A percentile compares a stretch with the other conserved stretches of the same genome.
These are phyloP conservation scores for Macaria liturata DNA, from an alignment of 2,888 invertebrate genomes.

Conservation along the genomic window DNA sequence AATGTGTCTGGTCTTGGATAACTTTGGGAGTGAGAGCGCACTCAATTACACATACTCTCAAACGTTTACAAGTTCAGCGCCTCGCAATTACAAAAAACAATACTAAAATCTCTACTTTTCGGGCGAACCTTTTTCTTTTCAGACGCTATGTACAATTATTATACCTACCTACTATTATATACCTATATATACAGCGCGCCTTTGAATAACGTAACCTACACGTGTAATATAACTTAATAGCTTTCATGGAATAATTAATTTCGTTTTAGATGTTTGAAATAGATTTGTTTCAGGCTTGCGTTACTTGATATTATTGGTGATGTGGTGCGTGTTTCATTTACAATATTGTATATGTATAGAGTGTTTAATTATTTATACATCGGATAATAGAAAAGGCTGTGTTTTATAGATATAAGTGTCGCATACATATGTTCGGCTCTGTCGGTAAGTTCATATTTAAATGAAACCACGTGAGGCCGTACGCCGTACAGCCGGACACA, in stretches of 20 bases:
- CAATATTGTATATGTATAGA: neutral
- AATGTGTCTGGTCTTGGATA: conserved; percentile 25
- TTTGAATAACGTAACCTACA: conserved; percentile 23
- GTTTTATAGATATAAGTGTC: neutral
- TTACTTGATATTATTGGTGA: conserved; percentile 2
- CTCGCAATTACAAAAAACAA: conserved; percentile 16
- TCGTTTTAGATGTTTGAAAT: conserved; percentile 14
- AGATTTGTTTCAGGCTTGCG: conserved; percentile 9
- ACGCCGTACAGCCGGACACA: no score
- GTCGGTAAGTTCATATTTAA: conserved; percentile 35
- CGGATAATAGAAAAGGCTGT: neutral
- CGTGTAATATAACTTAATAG: conserved; percentile 21
- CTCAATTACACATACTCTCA: conserved; percentile 14
- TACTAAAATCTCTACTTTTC: conserved; percentile 13
- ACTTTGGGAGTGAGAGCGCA: conserved; percentile 19
- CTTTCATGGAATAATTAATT: conserved; percentile 22
- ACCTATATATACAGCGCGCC: conserved; percentile 12
- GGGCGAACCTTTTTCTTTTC: conserved; percentile 24
- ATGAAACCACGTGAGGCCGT: conserved; percentile 35
- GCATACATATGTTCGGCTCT: neutral
- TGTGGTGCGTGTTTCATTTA: neutral
- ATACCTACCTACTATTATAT: conserved; percentile 1
- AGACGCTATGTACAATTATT: conserved; percentile 13
- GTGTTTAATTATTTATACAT: neutral
- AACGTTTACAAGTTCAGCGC: conserved; percentile 2